phyloP scores from a whole-genome alignment of 2,113 vertebrate genomes.

The Chaetodon trifascialis region DNA sequence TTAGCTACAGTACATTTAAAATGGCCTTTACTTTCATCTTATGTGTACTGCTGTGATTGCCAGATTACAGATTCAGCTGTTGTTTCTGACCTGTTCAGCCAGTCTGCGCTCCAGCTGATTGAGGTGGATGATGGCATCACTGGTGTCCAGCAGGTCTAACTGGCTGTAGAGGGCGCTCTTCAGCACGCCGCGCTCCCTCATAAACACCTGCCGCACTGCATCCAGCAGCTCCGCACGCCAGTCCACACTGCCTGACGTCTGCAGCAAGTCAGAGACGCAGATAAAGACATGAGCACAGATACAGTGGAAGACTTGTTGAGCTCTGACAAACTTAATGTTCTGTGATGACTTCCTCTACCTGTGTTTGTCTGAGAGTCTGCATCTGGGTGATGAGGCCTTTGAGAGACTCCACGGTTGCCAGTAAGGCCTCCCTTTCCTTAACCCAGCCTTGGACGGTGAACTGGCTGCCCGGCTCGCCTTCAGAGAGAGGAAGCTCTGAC shows the following conservation, averaged over 20 bases:
- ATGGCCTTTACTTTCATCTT: neutral
- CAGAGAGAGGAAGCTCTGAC: conserved; percentile 86
- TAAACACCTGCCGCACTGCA: conserved; percentile 90
- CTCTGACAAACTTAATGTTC: neutral
- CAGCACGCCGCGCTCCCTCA: conserved; percentile 86
- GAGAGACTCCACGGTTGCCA: conserved; percentile 89
- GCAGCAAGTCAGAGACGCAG: neutral
- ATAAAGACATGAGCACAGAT: neutral
- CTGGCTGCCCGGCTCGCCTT: conserved; percentile 76
- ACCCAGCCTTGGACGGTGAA: conserved; percentile 83
- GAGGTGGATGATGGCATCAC: conserved; percentile 86
- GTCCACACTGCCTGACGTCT: conserved; percentile 81
- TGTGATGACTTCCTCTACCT: conserved; percentile 80
- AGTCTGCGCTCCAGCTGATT: conserved; percentile 89
- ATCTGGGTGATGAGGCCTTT: conserved; percentile 91
- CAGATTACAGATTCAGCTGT: neutral
- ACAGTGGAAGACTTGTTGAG: neutral
- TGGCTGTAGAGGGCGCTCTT: conserved; percentile 87
- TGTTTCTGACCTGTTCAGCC: conserved; percentile 87
- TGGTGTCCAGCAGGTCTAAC: conserved; percentile 85
- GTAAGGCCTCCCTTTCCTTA: conserved; percentile 88
- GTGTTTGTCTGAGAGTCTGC: conserved; percentile 82
- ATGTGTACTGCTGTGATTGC: no score
- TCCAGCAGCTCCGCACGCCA: conserved; percentile 91
- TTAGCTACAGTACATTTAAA: neutral